Evolutionary conservation across 1,140 invertebrate species (phyloP), one percentile per base, ranked within the genome.

Genomic region (Leguminivora glycinivorella): DNA sequence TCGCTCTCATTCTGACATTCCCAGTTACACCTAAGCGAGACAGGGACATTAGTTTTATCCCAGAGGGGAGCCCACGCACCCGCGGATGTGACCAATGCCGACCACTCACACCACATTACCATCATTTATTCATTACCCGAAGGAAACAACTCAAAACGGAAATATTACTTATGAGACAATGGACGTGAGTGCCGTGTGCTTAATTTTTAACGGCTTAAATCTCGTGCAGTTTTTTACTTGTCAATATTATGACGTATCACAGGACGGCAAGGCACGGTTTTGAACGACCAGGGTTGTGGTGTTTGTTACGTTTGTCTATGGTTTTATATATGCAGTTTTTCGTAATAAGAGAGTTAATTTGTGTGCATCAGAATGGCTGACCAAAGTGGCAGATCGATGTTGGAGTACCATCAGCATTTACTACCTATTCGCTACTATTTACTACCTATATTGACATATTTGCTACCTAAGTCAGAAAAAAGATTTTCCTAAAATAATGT

Each of bases 121-220:
- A 82, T 84, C 77, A 84, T 84, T 80, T 83, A 81, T 76, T 78
- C 75, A 82, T 78, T 77, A 75, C 70, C 40, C 76, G 72, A 63
- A 80, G 82, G 83, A 83, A 83, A 79, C 78, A 72, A 69, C 76
- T 72, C 77, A 67, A 73, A 69, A 68, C 78, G 81, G 83, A 84
- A 76, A 80, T 76, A 81, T 81, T 78, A 82, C 78, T 71, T 79
- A 76, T 69, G 72, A 81, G 75, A 84, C 82, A 83, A 80, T 76
- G 70, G 74, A 12, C 43, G 31, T 38, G 47, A 58, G 58, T 29
- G 26, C 25, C n/a, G 58, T 29, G 24, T 29, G 24, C n/a, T 29
- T 63, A 63, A 63, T 63, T 63, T 52, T 52, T 52, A 52, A 52
- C 47, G 47, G 47, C 47, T 52, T 2, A 52, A 52, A 52, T 52